Conservation (phyloP, 23 tunicate genomes). For the Trididemnum clinides region DNA sequence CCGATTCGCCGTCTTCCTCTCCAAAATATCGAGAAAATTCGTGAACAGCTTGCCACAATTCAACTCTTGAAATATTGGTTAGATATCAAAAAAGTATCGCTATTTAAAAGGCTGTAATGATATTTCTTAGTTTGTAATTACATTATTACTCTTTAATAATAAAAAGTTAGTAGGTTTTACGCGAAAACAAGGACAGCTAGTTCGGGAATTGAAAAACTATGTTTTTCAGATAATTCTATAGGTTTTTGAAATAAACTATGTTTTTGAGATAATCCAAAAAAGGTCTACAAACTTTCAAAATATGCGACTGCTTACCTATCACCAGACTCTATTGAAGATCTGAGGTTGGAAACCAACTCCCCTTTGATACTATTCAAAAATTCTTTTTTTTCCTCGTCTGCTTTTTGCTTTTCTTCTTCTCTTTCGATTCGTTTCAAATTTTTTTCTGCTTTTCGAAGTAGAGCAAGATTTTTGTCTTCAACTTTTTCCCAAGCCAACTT, state of each 20-base stretch:
- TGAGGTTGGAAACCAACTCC: slow-evolving; percentile 26
- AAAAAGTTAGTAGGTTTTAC: no score
- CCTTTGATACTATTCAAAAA: slow-evolving; percentile 40
- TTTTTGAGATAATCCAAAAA: no score
- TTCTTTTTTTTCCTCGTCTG: slow-evolving; percentile 36
- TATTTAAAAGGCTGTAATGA: no score
- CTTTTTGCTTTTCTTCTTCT: slow-evolving; percentile 49
- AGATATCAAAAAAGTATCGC: no score
- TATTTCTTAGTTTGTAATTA: no score
- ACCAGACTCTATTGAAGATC: slow-evolving; percentile 38
- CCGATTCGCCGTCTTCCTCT: slow-evolving; percentile 8
- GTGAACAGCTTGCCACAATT: slow-evolving; percentile 71
- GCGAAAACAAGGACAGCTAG: no score
- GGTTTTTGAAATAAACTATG: no score
- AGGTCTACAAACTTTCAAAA: no score
- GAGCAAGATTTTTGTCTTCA: slow-evolving; percentile 33
- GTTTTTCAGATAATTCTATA: no score
- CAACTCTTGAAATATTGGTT: slow-evolving; percentile 65
- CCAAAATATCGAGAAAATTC: slow-evolving; percentile 72
- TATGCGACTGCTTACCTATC: slow-evolving; percentile 87
- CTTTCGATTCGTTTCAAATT: slow-evolving; percentile 43
- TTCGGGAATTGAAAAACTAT: no score
- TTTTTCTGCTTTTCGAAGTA: slow-evolving; percentile 52
- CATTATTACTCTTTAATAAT: no score
- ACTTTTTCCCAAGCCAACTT: slow-evolving; percentile 40